Conservation (phyloP, 2,888 invertebrate species). For the Selenia dentaria region DNA sequence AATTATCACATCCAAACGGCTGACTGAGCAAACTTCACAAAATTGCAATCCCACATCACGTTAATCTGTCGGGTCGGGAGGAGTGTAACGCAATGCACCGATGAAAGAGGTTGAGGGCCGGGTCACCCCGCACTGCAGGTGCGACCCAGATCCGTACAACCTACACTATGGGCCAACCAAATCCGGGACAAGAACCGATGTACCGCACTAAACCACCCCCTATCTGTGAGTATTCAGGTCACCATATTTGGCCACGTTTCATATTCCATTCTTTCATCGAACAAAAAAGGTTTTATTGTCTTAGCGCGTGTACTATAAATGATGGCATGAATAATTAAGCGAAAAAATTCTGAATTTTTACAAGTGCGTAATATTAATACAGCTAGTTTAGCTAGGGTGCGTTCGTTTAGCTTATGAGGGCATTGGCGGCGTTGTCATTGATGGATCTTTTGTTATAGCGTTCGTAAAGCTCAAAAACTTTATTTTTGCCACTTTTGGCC, state of each 20-base stretch:
- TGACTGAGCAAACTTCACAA: not conserved
- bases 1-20: not conserved
- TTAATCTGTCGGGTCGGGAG: conserved; percentile 24
- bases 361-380: conserved; percentile 11
- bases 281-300: conserved; percentile 45
- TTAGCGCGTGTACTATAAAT: conserved; percentile 39
- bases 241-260: conserved; percentile 36
- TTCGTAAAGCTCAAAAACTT: too few species aligned
- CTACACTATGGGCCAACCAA: not conserved
- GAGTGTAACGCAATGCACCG: conserved; percentile 49
- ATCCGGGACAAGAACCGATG: conserved; percentile 20
- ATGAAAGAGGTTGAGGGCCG: conserved; percentile 55
- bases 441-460: too few species aligned
- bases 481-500: too few species aligned
- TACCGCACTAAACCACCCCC: conserved; percentile 14
- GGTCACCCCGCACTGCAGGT: conserved; percentile 69
- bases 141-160: conserved; percentile 62
- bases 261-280: conserved; percentile 20
- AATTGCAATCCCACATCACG: not conserved
- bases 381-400: not conserved
- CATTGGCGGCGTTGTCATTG: too few species aligned
- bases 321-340: conserved; percentile 31
- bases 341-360: conserved; percentile 27
- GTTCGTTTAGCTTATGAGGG: too few species aligned
- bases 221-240: conserved; percentile 18